These are phyloP conservation scores for Elaphurus davidianus DNA, from an alignment of 2,113 vertebrate species.

Conservation along the genomic window DNA sequence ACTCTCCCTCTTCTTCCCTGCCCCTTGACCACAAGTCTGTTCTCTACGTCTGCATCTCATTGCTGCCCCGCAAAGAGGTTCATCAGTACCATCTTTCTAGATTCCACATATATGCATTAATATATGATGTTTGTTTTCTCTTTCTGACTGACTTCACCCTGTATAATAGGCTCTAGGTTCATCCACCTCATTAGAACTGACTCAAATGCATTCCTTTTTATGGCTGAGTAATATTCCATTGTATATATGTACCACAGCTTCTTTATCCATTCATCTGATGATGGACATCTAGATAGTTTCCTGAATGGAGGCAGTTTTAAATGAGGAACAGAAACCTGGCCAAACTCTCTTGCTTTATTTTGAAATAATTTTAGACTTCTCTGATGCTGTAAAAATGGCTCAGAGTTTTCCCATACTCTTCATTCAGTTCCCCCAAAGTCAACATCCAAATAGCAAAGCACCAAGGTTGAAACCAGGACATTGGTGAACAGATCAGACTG, in stretches of 20 bases:
- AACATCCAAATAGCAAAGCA: neutral
- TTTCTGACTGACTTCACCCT: neutral
- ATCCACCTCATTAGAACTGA: neutral
- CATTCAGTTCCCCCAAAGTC: neutral
- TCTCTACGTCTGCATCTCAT: neutral
- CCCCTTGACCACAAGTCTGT: neutral
- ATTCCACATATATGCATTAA: neutral
- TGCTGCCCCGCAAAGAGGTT: neutral
- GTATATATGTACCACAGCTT: neutral
- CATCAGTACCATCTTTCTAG: neutral
- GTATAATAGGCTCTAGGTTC: neutral
- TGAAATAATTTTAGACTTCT: constrained; percentile 13
- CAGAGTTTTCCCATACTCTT: neutral
- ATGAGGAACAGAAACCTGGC: neutral
- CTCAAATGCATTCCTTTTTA: neutral
- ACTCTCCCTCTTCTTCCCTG: neutral
- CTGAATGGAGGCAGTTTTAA: neutral
- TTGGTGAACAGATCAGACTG: neutral
- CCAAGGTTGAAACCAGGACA: neutral
- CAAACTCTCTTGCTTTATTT: neutral
- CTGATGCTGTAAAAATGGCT: neutral
- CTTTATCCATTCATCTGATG: neutral
- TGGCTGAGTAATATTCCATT: neutral
- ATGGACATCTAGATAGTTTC: neutral
- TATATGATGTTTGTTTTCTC: neutral